Percentiles rank a stretch among this genome's conserved stretches.
phyloP scores from a whole-genome alignment of 2,113 vertebrate species.

The Lophotis ruficrista region DNA sequence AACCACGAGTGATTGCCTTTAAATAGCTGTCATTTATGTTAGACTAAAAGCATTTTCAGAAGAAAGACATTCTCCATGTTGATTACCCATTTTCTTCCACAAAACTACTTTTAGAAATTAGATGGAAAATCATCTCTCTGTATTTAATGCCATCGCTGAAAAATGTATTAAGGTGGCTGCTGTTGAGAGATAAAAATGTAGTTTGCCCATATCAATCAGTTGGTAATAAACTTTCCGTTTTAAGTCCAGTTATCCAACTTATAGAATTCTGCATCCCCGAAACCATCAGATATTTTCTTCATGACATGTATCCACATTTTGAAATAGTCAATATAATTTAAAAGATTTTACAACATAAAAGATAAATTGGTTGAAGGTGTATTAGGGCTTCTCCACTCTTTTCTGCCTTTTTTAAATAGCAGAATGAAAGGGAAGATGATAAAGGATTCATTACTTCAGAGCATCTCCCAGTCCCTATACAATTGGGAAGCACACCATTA shows the following conservation, averaged over 20 bases:
- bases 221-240: constrained; percentile 1
- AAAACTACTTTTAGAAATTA: constrained; percentile 31
- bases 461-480: not conserved
- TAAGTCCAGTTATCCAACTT: not conserved
- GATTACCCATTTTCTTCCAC: constrained; percentile 56
- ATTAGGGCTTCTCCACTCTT: not conserved
- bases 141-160: constrained; percentile 37
- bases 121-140: constrained; percentile 3
- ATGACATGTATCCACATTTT: not conserved
- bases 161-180: not conserved
- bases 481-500: not conserved
- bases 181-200: not conserved
- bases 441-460: not conserved
- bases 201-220: not conserved
- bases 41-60: not conserved
- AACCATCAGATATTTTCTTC: not conserved
- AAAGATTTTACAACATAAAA: not conserved
- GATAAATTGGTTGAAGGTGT: not conserved
- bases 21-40: constrained; percentile 43
- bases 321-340: not conserved
- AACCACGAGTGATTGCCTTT: constrained; percentile 51
- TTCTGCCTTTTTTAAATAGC: not conserved
- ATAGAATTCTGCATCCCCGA: not conserved
- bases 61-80: constrained; percentile 2
- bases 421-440: not conserved